Base-by-base conservation (phyloP, 2,888 invertebrate genomes). In the Pterobdella sp. region DNA sequence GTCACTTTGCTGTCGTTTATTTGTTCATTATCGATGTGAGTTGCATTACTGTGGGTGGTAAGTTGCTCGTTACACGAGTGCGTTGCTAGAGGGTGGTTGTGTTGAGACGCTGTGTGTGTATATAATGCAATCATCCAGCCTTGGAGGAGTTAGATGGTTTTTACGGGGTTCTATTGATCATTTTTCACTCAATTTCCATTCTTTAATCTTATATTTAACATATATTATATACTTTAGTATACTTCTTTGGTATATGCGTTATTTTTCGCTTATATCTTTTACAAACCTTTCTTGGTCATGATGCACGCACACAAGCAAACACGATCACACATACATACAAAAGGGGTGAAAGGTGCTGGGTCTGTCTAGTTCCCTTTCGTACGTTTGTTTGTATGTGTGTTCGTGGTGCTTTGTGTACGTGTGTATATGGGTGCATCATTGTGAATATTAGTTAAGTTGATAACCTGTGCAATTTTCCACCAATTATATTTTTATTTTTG, bases 381-480 rank as follows among this genome's bases (percentile, higher is more conserved):
- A 7, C 22, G 7, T 22, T 42, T 42, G 10, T 42, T 14, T 42
- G 49, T 42, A 42, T 42, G 49, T 42, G 49, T 42, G 49, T 42
- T 42, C 22, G 22, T 42, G 49, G 7, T 7, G 7, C 10, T 42
- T 14, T 42, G 49, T 42, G 7, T 42, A 22, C 22, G 7, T 42
- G 49, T 42, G 49, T 42, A 22, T 42, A 42, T 4, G 60, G 18
- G 7, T 22, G 7, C n/a, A 56, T 22, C 26, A 22, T 14, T 56
- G 60, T 56, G 60, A n/a, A 56, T 56, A n/a, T 7, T 56, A 56
- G 60, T 56, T 56, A 56, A 56, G 60, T 56, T 56, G 60, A 56
- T 56, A 14, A 56, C 60, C 60, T 56, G 60, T 56, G 60, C 60
- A 56, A 56, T 56, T 56, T 56, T 56, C 60, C 60, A 26, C 60